These are phyloP conservation scores for Wiebesia pumilae DNA, from an alignment of 1,140 invertebrate species.

Conservation along the genomic window DNA sequence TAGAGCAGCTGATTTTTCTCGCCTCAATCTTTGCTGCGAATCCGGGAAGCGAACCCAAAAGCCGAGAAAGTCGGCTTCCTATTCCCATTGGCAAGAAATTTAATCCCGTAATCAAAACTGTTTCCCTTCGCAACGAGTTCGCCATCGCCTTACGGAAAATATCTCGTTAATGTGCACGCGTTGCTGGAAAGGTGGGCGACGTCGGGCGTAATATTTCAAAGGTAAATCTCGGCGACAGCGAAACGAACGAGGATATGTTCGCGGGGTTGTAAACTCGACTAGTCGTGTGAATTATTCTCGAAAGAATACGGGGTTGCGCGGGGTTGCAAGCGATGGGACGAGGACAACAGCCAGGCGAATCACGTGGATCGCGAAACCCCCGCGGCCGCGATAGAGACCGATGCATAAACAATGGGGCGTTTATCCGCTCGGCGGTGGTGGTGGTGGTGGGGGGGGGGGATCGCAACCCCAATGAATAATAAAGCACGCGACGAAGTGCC, in stretches of 20 bases:
- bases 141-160: no score
- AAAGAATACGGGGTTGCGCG: no score
- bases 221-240: not conserved
- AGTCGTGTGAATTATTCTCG: no score
- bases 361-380: no score
- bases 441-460: no score
- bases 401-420: conserved; percentile 69
- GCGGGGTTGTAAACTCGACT: conserved; percentile 34
- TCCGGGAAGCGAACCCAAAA: not conserved
- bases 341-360: no score
- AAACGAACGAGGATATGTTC: conserved; percentile 12
- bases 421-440: conserved; percentile 66
- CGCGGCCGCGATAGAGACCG: conserved; percentile 38
- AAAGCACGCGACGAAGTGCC: conserved; percentile 57
- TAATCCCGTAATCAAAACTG: not conserved
- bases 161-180: not conserved
- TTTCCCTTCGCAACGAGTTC: not conserved
- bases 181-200: not conserved
- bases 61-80: not conserved
- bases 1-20: no score
- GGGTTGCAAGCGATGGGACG: no score
- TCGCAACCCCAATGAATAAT: conserved; percentile 61
- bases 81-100: conserved; percentile 4
- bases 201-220: not conserved
- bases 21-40: no score